phyloP scores from a whole-genome alignment of 2,888 invertebrate species.

The Dione juno region DNA sequence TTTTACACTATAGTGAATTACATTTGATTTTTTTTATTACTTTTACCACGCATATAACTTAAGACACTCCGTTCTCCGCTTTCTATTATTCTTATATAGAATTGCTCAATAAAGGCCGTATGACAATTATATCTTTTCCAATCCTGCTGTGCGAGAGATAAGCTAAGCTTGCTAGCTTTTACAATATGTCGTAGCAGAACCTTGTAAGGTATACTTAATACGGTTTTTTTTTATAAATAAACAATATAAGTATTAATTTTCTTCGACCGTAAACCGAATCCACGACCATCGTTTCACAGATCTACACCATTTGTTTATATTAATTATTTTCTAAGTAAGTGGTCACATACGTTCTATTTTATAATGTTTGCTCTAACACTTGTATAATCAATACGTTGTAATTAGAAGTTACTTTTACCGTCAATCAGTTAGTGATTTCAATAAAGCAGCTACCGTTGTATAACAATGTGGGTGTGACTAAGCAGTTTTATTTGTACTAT shows the following conservation, averaged over 20 bases:
- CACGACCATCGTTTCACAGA: neutral
- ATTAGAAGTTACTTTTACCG: constrained; percentile 43
- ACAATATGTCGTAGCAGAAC: too few species aligned
- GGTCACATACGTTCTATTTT: neutral
- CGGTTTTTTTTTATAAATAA: too few species aligned
- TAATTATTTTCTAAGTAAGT: neutral
- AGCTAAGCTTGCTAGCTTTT: too few species aligned
- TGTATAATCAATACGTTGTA: constrained; percentile 36
- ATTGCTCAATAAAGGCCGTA: too few species aligned
- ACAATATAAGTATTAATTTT: too few species aligned
- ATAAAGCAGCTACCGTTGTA: constrained; percentile 52
- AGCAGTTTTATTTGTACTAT: constrained; percentile 64
- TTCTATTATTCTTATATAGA: too few species aligned
- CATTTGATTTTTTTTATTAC: neutral
- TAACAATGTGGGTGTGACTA: constrained; percentile 63
- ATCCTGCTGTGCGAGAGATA: too few species aligned
- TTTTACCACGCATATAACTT: too few species aligned
- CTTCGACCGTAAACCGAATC: neutral
- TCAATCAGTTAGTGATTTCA: constrained; percentile 41
- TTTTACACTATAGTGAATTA: neutral
- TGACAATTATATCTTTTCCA: too few species aligned
- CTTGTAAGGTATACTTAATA: too few species aligned
- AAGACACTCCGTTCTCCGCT: too few species aligned
- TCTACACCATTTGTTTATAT: neutral
- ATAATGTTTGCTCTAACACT: constrained; percentile 17